phyloP scores from a whole-genome alignment of 2,113 vertebrate species.

The Numida meleagris region DNA sequence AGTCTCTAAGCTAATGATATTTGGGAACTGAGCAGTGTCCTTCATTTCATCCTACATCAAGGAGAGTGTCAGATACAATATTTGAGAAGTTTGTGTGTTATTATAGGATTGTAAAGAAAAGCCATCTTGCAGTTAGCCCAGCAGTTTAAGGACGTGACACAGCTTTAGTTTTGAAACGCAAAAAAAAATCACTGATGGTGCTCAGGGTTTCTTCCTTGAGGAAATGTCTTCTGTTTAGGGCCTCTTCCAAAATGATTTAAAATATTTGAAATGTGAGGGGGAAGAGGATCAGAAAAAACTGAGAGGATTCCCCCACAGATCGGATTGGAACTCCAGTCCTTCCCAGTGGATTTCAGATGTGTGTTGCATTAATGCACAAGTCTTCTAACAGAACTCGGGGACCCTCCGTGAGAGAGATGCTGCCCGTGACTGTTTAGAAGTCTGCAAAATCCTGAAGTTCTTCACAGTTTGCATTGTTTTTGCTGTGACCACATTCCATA shows the following conservation, averaged over 20 bases:
- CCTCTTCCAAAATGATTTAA: not conserved
- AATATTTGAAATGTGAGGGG: not conserved
- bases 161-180: not conserved
- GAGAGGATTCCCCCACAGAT: not conserved
- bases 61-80: not conserved
- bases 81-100: not conserved
- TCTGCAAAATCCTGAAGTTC: not conserved
- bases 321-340: not conserved
- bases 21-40: not conserved
- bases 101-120: not conserved
- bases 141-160: not conserved
- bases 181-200: not conserved
- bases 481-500: not conserved
- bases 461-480: not conserved
- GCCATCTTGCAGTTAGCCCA: not conserved
- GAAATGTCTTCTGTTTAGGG: not conserved
- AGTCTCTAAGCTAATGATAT: not conserved
- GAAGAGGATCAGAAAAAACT: not conserved
- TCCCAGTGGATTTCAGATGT: not conserved
- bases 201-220: not conserved
- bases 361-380: not conserved
- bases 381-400: not conserved
- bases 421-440: not conserved
- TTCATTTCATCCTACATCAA: accelerated
- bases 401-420: not conserved